Evolutionary conservation across 2,888 invertebrate species (phyloP).

Genomic region (Thera britannica): DNA sequence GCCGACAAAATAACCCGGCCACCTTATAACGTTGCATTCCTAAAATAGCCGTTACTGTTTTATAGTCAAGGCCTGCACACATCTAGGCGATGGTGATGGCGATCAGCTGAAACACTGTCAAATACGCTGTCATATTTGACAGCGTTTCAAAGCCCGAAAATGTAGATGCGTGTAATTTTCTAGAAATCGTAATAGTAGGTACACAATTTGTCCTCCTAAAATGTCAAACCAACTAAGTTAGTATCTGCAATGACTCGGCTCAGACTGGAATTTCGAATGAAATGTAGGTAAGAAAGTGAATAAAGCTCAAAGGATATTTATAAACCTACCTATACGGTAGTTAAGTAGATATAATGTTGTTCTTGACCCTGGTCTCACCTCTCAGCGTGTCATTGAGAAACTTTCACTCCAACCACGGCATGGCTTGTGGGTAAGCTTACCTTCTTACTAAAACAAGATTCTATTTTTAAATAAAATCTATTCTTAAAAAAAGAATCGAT

Average conservation of each 20-base stretch:
- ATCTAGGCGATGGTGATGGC: too few relatives aligned
- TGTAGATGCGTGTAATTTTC: too few relatives aligned
- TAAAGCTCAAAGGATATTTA: constrained; percentile 16
- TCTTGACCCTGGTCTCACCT: constrained; percentile 27
- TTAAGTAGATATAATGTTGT: constrained; percentile 11
- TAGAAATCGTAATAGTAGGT: too few relatives aligned
- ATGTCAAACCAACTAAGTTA: neutral
- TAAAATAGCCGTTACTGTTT: too few relatives aligned
- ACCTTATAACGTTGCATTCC: too few relatives aligned
- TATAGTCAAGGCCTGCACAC: too few relatives aligned
- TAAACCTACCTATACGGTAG: neutral
- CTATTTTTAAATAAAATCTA: too few relatives aligned
- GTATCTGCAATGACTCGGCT: neutral
- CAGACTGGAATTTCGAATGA: constrained; percentile 1
- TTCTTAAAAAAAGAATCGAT: too few relatives aligned
- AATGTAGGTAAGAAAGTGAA: constrained; percentile 17
- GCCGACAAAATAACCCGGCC: neutral
- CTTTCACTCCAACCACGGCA: constrained; percentile 22
- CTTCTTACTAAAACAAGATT: neutral
- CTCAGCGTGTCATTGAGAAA: constrained; percentile 8
- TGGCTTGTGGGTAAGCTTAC: constrained; percentile 2
- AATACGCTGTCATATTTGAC: too few relatives aligned
- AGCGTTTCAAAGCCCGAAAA: too few relatives aligned
- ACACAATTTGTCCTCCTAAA: too few relatives aligned
- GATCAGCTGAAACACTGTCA: too few relatives aligned